Conservation (phyloP, 2,797 vertebrate genomes). For the Discoglossus pictus region DNA sequence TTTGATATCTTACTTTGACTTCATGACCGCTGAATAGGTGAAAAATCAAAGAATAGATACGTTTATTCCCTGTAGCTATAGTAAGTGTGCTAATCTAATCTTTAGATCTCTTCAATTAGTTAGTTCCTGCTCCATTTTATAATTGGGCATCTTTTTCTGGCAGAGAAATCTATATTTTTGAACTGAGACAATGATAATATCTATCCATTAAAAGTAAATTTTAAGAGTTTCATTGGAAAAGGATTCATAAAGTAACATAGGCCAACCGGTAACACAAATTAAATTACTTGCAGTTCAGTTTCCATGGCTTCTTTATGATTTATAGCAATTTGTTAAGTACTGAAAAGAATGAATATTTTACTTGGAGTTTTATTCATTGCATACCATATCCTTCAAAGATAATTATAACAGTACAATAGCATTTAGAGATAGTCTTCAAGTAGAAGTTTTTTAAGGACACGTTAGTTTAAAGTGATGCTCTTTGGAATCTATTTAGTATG, state of each 20-base stretch:
- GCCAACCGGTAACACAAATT: conserved; percentile 14
- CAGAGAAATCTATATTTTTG: conserved; percentile 17
- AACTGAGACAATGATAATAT: conserved; percentile 5
- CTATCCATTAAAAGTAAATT: too few species aligned
- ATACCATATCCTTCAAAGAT: too few species aligned
- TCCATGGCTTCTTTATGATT: conserved; percentile 4
- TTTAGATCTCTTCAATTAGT: conserved; percentile 35
- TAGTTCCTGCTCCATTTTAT: neutral
- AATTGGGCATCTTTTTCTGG: conserved; percentile 19
- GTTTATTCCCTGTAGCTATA: conserved; percentile 5
- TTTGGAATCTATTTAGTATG: too few species aligned
- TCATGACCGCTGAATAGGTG: neutral
- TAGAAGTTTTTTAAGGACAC: too few species aligned
- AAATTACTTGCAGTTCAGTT: conserved; percentile 5
- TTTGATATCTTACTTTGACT: conserved; percentile 17
- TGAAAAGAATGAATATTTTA: too few species aligned
- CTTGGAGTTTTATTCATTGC: too few species aligned
- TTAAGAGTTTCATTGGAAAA: conserved; percentile 14
- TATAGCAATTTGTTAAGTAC: conserved; percentile 7
- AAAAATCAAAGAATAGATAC: conserved; percentile 33
- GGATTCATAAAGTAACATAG: neutral
- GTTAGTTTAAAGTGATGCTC: too few species aligned
- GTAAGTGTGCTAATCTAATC: conserved; percentile 23
- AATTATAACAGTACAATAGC: too few species aligned
- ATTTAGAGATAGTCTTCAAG: too few species aligned